phyloP scores from a whole-genome alignment of 30 jellyfish, hydroid and myxozoan species.

The Pelagia noctiluca region DNA sequence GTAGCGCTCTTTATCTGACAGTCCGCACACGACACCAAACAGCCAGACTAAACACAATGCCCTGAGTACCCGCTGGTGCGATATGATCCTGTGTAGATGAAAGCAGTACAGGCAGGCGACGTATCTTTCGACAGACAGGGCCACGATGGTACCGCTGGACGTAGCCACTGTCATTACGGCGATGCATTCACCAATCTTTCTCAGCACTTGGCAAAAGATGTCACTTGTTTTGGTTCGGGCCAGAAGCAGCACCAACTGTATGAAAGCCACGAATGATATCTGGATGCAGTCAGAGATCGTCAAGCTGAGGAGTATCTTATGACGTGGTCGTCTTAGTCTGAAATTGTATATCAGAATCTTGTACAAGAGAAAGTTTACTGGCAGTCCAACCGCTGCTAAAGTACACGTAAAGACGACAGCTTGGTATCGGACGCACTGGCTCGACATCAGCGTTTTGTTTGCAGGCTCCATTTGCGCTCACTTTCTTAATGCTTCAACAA shows the following conservation, averaged over 20 bases:
- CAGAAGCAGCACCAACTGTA: background rate
- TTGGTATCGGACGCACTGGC: too few relatives aligned
- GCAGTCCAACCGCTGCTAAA: too few relatives aligned
- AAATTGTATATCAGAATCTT: background rate
- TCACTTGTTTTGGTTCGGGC: background rate
- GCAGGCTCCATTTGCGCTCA: too few relatives aligned
- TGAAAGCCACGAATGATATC: background rate
- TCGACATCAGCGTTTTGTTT: too few relatives aligned
- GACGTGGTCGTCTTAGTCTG: conserved; percentile 25
- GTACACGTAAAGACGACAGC: too few relatives aligned
- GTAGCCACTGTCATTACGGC: background rate
- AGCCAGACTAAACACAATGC: background rate
- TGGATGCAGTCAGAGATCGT: conserved; percentile 9
- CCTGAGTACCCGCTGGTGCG: background rate
- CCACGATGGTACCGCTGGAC: background rate
- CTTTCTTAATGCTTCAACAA: too few relatives aligned
- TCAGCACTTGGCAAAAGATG: background rate
- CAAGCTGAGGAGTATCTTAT: conserved; percentile 3
- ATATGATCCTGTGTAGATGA: conserved; percentile 11
- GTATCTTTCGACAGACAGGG: conserved; percentile 24
- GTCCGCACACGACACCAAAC: conserved; percentile 1
- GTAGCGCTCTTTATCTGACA: too few relatives aligned
- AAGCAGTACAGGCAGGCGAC: conserved; percentile 23
- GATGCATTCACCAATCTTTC: background rate
- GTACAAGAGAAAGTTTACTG: conserved; percentile 1